These are phyloP conservation scores for Dryadula phaetusa DNA, from an alignment of 2,888 invertebrate genomes.

Conservation along the genomic window DNA sequence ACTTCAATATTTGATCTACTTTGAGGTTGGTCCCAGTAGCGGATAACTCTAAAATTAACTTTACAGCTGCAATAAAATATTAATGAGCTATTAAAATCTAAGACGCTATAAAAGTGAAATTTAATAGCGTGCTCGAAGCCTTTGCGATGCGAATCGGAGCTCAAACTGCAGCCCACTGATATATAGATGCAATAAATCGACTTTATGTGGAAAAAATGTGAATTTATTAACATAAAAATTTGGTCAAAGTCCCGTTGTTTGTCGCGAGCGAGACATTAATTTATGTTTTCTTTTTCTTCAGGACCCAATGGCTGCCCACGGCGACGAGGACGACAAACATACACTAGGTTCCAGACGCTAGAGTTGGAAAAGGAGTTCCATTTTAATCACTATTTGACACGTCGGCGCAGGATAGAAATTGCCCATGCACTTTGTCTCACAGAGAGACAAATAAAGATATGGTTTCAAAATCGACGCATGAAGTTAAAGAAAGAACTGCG, in stretches of 20 bases:
- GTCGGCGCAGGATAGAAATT: constrained; percentile 98
- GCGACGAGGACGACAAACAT: constrained; percentile 97
- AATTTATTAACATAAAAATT: constrained; percentile 41
- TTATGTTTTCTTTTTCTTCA: constrained; percentile 80
- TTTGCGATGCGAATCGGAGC: constrained; percentile 66
- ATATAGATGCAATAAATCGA: constrained; percentile 75
- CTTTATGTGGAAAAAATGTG: constrained; percentile 52
- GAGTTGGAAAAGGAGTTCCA: constrained; percentile 99
- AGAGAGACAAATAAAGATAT: constrained; percentile 98
- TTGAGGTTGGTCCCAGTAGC: constrained; percentile 75
- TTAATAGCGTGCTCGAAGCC: constrained; percentile 72
- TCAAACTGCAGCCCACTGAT: constrained; percentile 65
- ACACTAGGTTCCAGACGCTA: constrained; percentile 98
- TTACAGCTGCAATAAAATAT: constrained; percentile 78
- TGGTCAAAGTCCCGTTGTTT: constrained; percentile 32
- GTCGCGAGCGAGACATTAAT: constrained; percentile 44
- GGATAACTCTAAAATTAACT: constrained; percentile 80
- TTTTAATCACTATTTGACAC: constrained; percentile 98
- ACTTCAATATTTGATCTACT: constrained; percentile 65
- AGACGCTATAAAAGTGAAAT: constrained; percentile 82
- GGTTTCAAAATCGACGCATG: constrained; percentile 99
- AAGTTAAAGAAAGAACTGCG: constrained; percentile 97
- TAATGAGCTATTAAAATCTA: constrained; percentile 82
- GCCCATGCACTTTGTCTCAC: constrained; percentile 98
- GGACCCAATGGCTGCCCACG: constrained; percentile 98